Evolutionary conservation across 2,888 invertebrate species (phyloP), one percentile per base, ranked within the genome.

Genomic region (Lasioglossum pauxillum): DNA sequence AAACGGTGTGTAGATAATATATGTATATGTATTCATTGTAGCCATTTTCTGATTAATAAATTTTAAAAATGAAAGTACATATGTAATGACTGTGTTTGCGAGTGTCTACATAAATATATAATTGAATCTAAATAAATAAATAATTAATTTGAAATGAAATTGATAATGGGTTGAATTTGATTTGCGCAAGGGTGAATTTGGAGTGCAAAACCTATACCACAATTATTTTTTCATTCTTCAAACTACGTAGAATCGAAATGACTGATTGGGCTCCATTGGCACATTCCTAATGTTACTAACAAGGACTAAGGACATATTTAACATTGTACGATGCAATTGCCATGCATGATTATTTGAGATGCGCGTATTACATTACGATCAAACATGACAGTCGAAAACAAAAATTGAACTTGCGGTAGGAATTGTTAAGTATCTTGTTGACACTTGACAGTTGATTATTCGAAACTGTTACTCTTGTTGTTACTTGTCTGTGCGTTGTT

Each of bases 401-500:
- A 60, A 12, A n/a, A 14, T 14, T 12, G 10, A 64, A 31, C 60
- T 31, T 16, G 27, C 27, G 1, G 27, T 31, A 27, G 10, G 27
- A 27, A 64, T 27, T 31, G 2, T 60, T 27, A 14, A 14, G 16
- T 31, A 31, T 64, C 8, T 16, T 2, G 7, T 2, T 31, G 16
- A 31, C 31, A 64, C 31, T 31, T 31, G 31, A 64, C 31, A 64
- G n/a, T 64, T 64, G 31, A 31, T 31, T 31, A 31, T 31, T 31
- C 8, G 7, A 0, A 31, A 31, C 5, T 35, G 23, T 75, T 67
- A 23, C 8, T 16, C 46, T 38, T n/a, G n/a, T n/a, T n/a, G n/a
- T n/a, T n/a, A n/a, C 49, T 75, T 41, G n/a, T 67, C 67, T 71
- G 73, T 64, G 75, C 53, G 38, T 41, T 57, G 19, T 46, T 73